Base-by-base conservation (phyloP, 2,113 vertebrate species). In the Neotragus pygmaeus region DNA sequence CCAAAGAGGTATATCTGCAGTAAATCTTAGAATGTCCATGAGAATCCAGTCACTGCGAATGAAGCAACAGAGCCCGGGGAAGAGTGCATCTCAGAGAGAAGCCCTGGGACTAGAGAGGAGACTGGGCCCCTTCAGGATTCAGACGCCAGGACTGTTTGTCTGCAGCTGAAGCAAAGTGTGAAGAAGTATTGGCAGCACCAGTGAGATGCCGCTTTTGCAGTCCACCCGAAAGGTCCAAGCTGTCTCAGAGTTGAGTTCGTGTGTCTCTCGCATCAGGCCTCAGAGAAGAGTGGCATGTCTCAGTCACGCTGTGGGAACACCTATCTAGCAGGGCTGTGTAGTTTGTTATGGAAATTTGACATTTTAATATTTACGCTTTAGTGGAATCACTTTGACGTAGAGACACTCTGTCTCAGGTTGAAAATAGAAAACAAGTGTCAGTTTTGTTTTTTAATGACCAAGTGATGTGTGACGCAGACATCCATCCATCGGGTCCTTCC, bases 351-450 rank as follows among this genome's bases (percentile, higher is more conserved):
- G 45, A 91, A 77, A 45, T 30, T 11, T 51, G 14, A 15, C 27
- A 47, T 81, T 64, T 77, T 92, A 93, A 94, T 82, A 49, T 60
- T 93, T 36, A 78, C 7, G 33, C 55, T 78, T 90, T 55, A 87
- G 16, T 27, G 4, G 7, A 47, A 64, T 2, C 19, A 70, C 15
- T 78, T 78, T 89, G 70, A 78, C 28, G 11, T 55, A 13, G 4
- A 77, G 21, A 80, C 27, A 85, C 27, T 62, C 36, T 58, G 27
- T 70, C 30, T 88, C 45, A n/a, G 30, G 21, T 60, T 91, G 58
- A 83, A 92, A 78, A 82, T n/a, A 27, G 75, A 84, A 77, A 91
- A 21, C 4, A 53, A 75, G 4, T 57, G 92, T 95, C 47, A 66
- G 4, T 75, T 93, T 57, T 30, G 15, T 91, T 89, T 62, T 33